These are phyloP conservation scores for Gymnopithys bicolor DNA, from an alignment of 2,797 vertebrate species.

Conservation along the genomic window DNA sequence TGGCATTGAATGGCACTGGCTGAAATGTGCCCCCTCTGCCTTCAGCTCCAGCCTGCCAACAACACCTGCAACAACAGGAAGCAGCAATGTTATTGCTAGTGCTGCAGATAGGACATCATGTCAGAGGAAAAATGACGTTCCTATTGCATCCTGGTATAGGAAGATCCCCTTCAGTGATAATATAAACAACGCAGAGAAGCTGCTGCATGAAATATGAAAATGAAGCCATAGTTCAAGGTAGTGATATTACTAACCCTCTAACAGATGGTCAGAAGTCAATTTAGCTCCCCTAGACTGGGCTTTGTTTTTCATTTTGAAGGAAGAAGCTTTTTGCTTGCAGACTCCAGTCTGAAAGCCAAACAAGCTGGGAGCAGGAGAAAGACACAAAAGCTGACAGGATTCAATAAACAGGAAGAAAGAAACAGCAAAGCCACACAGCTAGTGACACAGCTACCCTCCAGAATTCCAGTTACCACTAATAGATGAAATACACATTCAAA, in stretches of 20 bases:
- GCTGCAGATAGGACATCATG: slow-evolving; percentile 48
- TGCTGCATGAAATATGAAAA: background rate
- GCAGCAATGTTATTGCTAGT: slow-evolving; percentile 51
- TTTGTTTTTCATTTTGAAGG: slow-evolving; percentile 2
- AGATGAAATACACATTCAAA: background rate
- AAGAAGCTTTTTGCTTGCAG: background rate
- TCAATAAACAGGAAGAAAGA: background rate
- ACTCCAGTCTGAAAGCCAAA: slow-evolving; percentile 4
- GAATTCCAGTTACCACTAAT: background rate
- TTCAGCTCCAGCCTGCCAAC: background rate
- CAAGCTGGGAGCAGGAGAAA: background rate
- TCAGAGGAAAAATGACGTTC: slow-evolving; percentile 53
- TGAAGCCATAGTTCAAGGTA: slow-evolving; percentile 46
- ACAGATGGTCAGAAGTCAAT: background rate
- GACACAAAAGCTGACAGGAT: background rate
- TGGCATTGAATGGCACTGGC: background rate
- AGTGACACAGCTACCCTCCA: background rate
- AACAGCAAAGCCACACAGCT: background rate
- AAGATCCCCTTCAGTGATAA: slow-evolving; percentile 34
- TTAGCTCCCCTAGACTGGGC: background rate
- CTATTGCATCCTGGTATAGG: slow-evolving; percentile 60
- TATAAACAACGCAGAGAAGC: slow-evolving; percentile 57
- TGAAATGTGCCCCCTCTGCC: background rate
- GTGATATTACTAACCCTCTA: background rate
- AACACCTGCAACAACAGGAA: slow-evolving; percentile 68